Base-by-base conservation (phyloP, 2,888 invertebrate genomes). In the Epinotia bilunana region DNA sequence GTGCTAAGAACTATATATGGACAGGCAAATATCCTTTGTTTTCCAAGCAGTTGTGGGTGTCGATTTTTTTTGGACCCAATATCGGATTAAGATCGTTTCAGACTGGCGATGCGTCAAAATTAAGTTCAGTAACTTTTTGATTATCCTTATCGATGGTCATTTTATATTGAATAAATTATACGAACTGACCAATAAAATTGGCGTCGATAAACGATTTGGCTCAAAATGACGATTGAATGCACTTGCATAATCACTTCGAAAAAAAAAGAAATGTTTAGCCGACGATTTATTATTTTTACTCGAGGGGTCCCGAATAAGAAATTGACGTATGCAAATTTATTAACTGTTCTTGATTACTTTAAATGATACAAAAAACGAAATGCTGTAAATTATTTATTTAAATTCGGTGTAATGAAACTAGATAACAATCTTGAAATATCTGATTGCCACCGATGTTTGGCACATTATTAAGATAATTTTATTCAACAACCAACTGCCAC, bases 1-100 rank as follows among this genome's bases (percentile, higher is more conserved):
- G 91, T 92, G 91, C 90, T 88, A 89, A 90, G 92, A 90, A 90
- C 89, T 89, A 86, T 86, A 87, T 89, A 88, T 89, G 87, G 88
- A 85, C 85, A 82, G 83, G 86, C 89, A 92, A 91, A 92, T 87
- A 91, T 88, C 87, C 86, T 90, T 89, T 90, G 88, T 87, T 88
- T 87, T 88, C 85, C 80, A 83, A 82, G 80, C 81, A 78, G 79
- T 80, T 79, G 88, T 88, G 87, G 88, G 88, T 84, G 88, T 87
- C 83, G 82, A 84, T 78, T 81, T 79, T 23, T 77, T 77, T 81
- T 86, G 85, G 82, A 83, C 85, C 86, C 84, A 87, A 83, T 78
- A 80, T 79, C 80, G 81, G 84, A 83, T 85, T 86, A 83, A 78
- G 81, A 81, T 79, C 80, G 80, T 78, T 77, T 68, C 72, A 79